Percentiles rank a stretch among this genome's conserved stretches.
Evolutionary conservation across 2,888 invertebrate genomes (phyloP).

Genomic region (Thalpophila matura): DNA sequence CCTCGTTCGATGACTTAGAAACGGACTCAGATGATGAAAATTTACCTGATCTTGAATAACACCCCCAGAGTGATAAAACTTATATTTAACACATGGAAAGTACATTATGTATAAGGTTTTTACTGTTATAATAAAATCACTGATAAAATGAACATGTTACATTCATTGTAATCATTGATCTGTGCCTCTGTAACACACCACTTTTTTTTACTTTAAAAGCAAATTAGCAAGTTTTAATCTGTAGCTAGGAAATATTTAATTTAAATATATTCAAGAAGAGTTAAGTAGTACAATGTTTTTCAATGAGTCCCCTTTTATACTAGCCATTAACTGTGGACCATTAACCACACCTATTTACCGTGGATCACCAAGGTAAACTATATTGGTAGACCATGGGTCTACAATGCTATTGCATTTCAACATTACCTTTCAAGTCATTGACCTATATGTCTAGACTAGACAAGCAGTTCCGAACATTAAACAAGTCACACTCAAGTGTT

Average conservation of each 20-base stretch:
- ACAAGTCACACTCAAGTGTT: too few relatives aligned
- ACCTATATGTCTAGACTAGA: too few relatives aligned
- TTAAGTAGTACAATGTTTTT: conserved; percentile 46
- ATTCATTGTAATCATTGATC: conserved; percentile 57
- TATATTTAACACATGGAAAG: conserved; percentile 74
- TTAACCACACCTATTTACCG: not conserved
- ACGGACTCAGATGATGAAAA: conserved; percentile 96
- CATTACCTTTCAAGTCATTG: too few relatives aligned
- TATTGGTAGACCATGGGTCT: too few relatives aligned
- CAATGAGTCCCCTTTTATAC: conserved; percentile 29
- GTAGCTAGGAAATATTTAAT: conserved; percentile 58
- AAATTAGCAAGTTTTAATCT: conserved; percentile 49
- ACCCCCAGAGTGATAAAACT: conserved; percentile 73
- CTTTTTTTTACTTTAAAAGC: conserved; percentile 37
- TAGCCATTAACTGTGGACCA: not conserved
- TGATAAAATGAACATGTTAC: conserved; percentile 67
- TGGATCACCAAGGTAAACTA: too few relatives aligned
- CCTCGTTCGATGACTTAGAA: conserved; percentile 94
- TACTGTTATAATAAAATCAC: conserved; percentile 88
- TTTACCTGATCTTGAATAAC: conserved; percentile 94
- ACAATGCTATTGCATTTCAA: too few relatives aligned
- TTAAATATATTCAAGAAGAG: conserved; percentile 52
- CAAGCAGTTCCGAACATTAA: too few relatives aligned
- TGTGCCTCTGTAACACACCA: conserved; percentile 47
- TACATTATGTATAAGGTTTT: conserved; percentile 89